Percentiles rank a stretch among this genome's conserved stretches.
Conservation (phyloP, 2,888 invertebrate genomes). For the Ecdyonurus torrentis region DNA sequence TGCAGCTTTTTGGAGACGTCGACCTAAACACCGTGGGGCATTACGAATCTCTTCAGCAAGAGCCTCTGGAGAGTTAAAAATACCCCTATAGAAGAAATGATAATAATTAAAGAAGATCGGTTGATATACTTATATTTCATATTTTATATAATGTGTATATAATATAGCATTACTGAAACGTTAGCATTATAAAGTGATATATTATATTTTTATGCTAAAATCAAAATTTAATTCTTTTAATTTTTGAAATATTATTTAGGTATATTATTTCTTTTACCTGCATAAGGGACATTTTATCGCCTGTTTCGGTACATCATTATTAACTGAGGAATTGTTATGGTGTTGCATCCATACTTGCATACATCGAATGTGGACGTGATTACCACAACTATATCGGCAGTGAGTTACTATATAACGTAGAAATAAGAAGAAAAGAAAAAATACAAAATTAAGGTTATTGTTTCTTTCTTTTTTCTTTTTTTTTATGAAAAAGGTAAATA, state of each 20-base stretch:
- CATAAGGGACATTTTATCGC: constrained; percentile 15
- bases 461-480: too few species aligned
- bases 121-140: neutral
- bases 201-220: neutral
- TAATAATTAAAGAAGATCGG: neutral
- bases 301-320: neutral
- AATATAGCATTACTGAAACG: neutral
- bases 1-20: too few species aligned
- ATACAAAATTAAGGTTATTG: too few species aligned
- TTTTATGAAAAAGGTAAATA: too few species aligned
- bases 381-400: constrained; percentile 16
- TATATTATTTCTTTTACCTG: constrained; percentile 9
- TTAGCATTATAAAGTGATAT: neutral
- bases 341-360: constrained; percentile 15
- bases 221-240: neutral
- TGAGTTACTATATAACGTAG: neutral
- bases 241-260: neutral
- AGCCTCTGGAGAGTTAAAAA: neutral
- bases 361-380: constrained; percentile 15
- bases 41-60: neutral
- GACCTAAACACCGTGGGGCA: neutral
- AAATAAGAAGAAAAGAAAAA: too few species aligned
- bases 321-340: constrained; percentile 11
- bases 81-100: neutral
- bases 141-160: neutral